A percentile compares a stretch with the other conserved stretches of the same genome.
These are phyloP conservation scores for Rhyacophila brunnea DNA, from an alignment of 1,140 invertebrate genomes.

Conservation along the genomic window DNA sequence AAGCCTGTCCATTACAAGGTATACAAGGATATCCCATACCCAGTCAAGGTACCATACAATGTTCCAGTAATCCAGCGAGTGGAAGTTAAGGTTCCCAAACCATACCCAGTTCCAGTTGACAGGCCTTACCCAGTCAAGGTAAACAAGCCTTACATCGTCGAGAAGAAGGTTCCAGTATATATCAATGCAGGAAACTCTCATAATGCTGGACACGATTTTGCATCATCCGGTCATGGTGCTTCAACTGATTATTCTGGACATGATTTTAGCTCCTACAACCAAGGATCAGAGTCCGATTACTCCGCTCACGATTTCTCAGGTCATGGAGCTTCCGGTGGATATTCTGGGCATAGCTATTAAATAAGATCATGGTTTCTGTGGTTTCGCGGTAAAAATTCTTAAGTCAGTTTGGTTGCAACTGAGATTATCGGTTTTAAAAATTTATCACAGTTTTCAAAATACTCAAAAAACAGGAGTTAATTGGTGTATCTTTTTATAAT, in stretches of 20 bases:
- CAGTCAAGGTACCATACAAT: conserved; percentile 43
- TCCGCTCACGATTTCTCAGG: conserved; percentile 11
- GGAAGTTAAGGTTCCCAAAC: conserved; percentile 37
- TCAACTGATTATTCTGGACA: background rate
- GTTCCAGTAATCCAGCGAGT: conserved; percentile 40
- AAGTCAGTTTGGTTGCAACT: no score
- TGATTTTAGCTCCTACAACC: background rate
- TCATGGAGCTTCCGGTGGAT: background rate
- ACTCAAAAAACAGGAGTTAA: no score
- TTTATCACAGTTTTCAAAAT: no score
- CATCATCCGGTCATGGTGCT: conserved; percentile 6
- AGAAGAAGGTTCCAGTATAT: conserved; percentile 44
- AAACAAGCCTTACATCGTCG: conserved; percentile 53
- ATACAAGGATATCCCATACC: conserved; percentile 41
- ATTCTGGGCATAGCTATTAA: conserved; percentile 1
- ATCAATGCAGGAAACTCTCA: conserved; percentile 11
- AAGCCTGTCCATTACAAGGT: conserved; percentile 42
- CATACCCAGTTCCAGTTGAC: conserved; percentile 40
- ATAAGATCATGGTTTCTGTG: background rate
- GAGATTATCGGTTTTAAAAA: no score
- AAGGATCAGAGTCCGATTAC: background rate
- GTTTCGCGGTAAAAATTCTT: no score
- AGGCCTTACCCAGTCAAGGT: conserved; percentile 47
- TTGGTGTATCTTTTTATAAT: no score
- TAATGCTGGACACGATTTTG: background rate